Percentiles rank a stretch among this genome's conserved stretches.
Evolutionary conservation across 2,113 vertebrate species (phyloP).

Genomic region (Thomomys bottae): DNA sequence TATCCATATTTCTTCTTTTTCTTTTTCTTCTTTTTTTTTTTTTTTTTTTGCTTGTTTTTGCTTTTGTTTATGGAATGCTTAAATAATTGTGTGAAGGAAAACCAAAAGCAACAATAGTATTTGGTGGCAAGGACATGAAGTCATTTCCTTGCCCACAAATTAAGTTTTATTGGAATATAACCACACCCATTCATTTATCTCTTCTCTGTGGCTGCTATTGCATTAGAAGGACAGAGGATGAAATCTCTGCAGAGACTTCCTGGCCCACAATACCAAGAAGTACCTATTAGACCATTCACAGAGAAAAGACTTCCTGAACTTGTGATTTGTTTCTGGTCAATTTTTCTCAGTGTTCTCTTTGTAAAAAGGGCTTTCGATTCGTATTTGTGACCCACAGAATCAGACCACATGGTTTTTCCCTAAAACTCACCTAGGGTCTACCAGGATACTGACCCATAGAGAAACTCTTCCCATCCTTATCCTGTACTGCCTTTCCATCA

Average conservation of each 20-base stretch:
- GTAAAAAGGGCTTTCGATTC: neutral
- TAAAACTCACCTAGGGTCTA: neutral
- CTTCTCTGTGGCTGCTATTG: neutral
- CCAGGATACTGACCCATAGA: neutral
- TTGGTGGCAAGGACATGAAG: neutral
- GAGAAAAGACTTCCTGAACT: neutral
- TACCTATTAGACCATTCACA: neutral
- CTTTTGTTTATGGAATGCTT: neutral
- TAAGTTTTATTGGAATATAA: neutral
- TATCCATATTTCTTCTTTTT: neutral
- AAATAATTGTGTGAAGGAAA: neutral
- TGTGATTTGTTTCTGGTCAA: neutral
- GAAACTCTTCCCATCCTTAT: neutral
- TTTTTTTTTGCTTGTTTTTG: too few relatives aligned
- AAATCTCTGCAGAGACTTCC: neutral
- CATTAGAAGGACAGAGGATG: neutral
- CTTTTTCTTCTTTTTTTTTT: neutral
- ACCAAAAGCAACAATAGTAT: too few relatives aligned
- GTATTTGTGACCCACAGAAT: conserved; percentile 11
- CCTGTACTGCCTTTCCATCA: neutral
- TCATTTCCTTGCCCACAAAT: neutral
- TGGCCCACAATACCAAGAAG: neutral
- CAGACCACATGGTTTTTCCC: neutral
- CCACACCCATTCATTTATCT: neutral
- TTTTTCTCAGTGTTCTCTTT: neutral